These are phyloP conservation scores for Napeogenes inachia DNA, from an alignment of 2,888 invertebrate genomes.

Conservation along the genomic window DNA sequence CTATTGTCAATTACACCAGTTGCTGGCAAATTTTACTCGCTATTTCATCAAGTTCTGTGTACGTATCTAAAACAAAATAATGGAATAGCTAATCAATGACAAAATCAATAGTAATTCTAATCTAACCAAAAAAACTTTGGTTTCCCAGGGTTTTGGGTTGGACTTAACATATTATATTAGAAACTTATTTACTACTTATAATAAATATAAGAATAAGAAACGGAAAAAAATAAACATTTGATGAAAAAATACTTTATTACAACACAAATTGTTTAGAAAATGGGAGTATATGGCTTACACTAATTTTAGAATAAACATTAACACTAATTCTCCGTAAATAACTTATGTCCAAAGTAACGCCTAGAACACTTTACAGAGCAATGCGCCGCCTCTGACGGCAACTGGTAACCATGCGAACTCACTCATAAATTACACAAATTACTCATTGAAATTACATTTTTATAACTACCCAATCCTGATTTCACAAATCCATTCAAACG, in stretches of 20 bases:
- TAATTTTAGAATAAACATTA: slow-evolving; percentile 20
- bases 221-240: slow-evolving; percentile 24
- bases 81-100: too few species aligned
- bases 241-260: slow-evolving; percentile 57
- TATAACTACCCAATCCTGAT: not conserved
- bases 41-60: too few species aligned
- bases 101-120: too few species aligned
- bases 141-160: too few species aligned
- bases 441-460: slow-evolving; percentile 7
- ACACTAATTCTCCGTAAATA: slow-evolving; percentile 42
- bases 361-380: slow-evolving; percentile 47
- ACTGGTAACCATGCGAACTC: slow-evolving; percentile 16
- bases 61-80: too few species aligned
- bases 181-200: too few species aligned
- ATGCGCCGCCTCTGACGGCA: slow-evolving; percentile 23
- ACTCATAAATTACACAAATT: slow-evolving; percentile 10
- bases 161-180: too few species aligned
- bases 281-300: slow-evolving; percentile 49
- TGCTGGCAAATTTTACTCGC: too few species aligned
- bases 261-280: slow-evolving; percentile 51
- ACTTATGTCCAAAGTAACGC: slow-evolving; percentile 43
- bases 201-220: not conserved
- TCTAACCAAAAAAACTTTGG: too few species aligned
- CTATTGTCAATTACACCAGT: too few species aligned
- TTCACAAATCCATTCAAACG: slow-evolving; percentile 2